These are phyloP conservation scores for Eulemur mongoz DNA, from an alignment of 2,797 vertebrate genomes.

Conservation along the genomic window DNA sequence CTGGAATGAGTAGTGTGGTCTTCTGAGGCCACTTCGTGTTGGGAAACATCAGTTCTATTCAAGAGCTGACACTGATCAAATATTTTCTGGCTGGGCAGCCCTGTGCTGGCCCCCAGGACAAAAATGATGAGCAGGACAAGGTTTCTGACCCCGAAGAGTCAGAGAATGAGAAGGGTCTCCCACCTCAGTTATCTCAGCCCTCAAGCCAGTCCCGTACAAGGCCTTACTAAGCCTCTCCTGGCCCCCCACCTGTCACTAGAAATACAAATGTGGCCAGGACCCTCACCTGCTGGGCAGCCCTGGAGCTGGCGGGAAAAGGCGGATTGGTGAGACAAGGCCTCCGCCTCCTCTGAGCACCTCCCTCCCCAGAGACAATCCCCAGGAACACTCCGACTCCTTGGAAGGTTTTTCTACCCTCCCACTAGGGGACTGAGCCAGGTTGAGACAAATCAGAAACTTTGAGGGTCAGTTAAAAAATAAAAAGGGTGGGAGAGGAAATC, in stretches of 20 bases:
- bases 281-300: background rate
- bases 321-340: background rate
- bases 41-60: background rate
- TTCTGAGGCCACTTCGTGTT: background rate
- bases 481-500: background rate
- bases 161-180: background rate
- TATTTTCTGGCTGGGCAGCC: background rate
- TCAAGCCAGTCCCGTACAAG: background rate
- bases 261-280: background rate
- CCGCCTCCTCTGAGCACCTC: background rate
- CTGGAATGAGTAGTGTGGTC: background rate
- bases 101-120: background rate
- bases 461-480: background rate
- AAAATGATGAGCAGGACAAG: background rate
- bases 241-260: background rate
- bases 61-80: background rate
- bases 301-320: background rate
- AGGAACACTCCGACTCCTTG: background rate
- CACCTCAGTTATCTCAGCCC: background rate
- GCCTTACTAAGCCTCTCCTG: background rate
- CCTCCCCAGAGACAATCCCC: background rate
- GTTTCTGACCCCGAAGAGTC: background rate
- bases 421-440: background rate
- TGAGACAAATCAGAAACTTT: conserved; percentile 2
- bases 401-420: background rate